Evolutionary conservation across 2,888 invertebrate genomes (phyloP).

Genomic region (Nesidiocoris tenuis): DNA sequence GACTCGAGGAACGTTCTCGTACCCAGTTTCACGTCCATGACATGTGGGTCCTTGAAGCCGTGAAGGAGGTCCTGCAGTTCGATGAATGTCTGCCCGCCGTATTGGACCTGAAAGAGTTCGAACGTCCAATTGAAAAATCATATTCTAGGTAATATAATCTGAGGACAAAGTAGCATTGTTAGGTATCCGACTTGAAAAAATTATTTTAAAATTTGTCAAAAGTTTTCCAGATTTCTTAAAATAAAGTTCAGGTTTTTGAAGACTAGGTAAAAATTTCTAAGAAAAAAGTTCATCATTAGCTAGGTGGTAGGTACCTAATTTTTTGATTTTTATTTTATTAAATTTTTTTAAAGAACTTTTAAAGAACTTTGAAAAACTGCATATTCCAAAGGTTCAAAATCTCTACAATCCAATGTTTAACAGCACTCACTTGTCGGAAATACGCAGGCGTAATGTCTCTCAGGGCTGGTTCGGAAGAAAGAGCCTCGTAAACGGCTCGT

Average conservation of each 20-base stretch:
- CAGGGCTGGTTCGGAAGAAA: constrained; percentile 72
- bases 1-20: constrained; percentile 92
- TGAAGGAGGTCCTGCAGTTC: constrained; percentile 92
- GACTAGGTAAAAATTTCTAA: too few relatives aligned
- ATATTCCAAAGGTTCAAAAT: too few relatives aligned
- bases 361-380: too few relatives aligned
- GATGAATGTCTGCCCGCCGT: constrained; percentile 80
- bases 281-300: too few relatives aligned
- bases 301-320: too few relatives aligned
- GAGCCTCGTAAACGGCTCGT: constrained; percentile 73
- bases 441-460: constrained; percentile 77
- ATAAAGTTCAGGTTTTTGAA: too few relatives aligned
- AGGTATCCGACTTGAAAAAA: background rate
- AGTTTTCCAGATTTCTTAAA: too few relatives aligned
- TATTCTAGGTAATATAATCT: background rate
- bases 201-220: too few relatives aligned
- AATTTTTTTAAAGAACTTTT: too few relatives aligned
- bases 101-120: constrained; percentile 54
- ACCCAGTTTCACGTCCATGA: constrained; percentile 98
- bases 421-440: constrained; percentile 32
- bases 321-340: too few relatives aligned
- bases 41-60: constrained; percentile 86
- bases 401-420: too few relatives aligned
- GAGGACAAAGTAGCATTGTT: background rate
- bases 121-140: background rate